Evolutionary conservation across 2,888 invertebrate genomes (phyloP), one percentile per base, ranked within the genome.

Genomic region (Cecidostiba fungosa): DNA sequence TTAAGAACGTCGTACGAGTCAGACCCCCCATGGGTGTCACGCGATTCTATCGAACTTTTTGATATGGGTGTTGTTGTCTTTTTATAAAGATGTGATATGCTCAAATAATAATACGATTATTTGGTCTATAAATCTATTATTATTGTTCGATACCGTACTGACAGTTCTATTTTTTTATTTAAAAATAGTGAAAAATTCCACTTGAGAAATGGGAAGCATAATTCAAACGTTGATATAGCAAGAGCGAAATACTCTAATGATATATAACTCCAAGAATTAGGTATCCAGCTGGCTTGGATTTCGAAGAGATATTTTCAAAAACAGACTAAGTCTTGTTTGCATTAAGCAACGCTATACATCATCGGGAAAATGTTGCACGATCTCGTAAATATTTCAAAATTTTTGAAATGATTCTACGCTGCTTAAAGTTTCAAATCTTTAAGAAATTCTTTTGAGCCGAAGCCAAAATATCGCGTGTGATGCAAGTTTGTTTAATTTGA

Each of bases 21-120:
- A 91, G 90, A 92, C 91, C 90, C 81, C 91, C 91, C 92, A 92
- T 90, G 90, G 91, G 89, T 92, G 93, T 93, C 93, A 92, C 90
- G 91, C 88, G 91, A 92, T 92, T 89, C 87, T 90, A 92, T 92
- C 91, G 70, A 32, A 69, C 76, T 81, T 72, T 32, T 72, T 32
- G 14, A 73, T 74, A 32, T 16, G n/a, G 59, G 1, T 26, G 32
- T 74, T 8, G 39, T 82, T 50, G n/a, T n/a, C 3, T 43, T 62
- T 76, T 76, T 47, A 23, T 59, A 5, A 29, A 73, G 59, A 73
- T 29, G 32, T 32, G 59, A 73, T 29, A 19, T 32, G 43, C 43
- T 43, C 12, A 10, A 43, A 10, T 12, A 43, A 43, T 43, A 10
- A 8, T 39, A 8, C 6, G 39, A 39, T 39, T 39, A 39, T 6